Evolutionary conservation across 2,888 invertebrate genomes (phyloP).

Genomic region (Tachina fera): DNA sequence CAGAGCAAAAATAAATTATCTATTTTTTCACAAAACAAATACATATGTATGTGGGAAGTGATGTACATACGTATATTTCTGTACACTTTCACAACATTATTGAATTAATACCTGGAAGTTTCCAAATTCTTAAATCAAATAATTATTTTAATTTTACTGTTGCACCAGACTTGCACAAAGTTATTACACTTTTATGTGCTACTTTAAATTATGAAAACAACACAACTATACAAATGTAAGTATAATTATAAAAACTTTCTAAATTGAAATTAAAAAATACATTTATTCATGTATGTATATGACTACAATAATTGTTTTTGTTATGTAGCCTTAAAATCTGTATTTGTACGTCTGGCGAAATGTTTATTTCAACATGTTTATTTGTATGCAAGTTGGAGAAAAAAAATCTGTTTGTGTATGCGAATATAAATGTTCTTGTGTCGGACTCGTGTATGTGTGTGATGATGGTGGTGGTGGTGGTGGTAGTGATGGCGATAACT

Average conservation of each 20-base stretch:
- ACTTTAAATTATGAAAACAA: conserved; percentile 9
- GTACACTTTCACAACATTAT: too few relatives aligned
- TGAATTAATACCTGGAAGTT: too few relatives aligned
- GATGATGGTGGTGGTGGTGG: conserved; percentile 10
- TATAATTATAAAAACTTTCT: conserved; percentile 12
- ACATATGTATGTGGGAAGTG: too few relatives aligned
- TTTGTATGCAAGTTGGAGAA: not conserved
- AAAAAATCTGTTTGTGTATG: conserved; percentile 1
- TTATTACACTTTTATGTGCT: too few relatives aligned
- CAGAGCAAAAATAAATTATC: too few relatives aligned
- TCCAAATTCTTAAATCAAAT: not conserved
- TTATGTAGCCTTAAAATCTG: conserved; percentile 49
- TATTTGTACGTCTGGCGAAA: not conserved
- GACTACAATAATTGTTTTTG: conserved; percentile 67
- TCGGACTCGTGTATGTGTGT: conserved; percentile 5
- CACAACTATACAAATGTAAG: not conserved
- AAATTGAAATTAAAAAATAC: conserved; percentile 49
- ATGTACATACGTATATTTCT: too few relatives aligned
- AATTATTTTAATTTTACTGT: conserved; percentile 3
- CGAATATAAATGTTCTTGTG: conserved; percentile 25
- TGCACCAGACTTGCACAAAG: conserved; percentile 10
- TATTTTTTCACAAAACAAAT: too few relatives aligned
- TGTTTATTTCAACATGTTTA: conserved; percentile 12
- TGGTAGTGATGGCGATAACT: conserved; percentile 15
- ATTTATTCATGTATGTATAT: not conserved